Percentiles rank a stretch among this genome's conserved stretches.
These are phyloP conservation scores for Carabus problematicus DNA, from an alignment of 2,888 invertebrate species.

Conservation along the genomic window DNA sequence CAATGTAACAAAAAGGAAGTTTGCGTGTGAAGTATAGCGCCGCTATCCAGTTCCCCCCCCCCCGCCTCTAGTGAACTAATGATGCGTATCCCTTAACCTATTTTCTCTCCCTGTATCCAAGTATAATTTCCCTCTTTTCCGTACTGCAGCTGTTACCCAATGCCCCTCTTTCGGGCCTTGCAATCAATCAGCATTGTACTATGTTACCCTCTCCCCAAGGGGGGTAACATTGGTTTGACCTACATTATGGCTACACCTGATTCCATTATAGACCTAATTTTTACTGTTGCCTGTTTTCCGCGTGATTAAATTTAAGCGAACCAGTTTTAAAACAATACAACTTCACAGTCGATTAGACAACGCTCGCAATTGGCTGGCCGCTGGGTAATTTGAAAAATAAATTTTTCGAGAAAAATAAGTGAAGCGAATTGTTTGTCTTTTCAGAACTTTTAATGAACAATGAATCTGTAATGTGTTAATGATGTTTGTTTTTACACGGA, in stretches of 20 bases:
- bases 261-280: conserved; percentile 35
- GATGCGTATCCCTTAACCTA: conserved; percentile 23
- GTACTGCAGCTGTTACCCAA: neutral
- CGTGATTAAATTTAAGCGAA: conserved; percentile 32
- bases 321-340: conserved; percentile 31
- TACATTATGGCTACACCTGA: conserved; percentile 32
- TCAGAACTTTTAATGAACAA: too few species aligned
- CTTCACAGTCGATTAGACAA: conserved; percentile 19
- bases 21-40: conserved; percentile 4
- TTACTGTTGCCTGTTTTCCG: conserved; percentile 20
- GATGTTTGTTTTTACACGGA: too few species aligned
- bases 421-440: too few species aligned
- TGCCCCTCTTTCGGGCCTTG: too few species aligned
- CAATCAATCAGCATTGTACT: too few species aligned
- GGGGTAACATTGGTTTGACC: conserved; percentile 12
- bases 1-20: too few species aligned
- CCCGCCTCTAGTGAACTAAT: conserved; percentile 25
- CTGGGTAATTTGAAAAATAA: too few species aligned
- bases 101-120: conserved; percentile 5
- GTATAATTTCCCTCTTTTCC: neutral
- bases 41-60: neutral
- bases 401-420: too few species aligned
- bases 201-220: too few species aligned
- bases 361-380: conserved; percentile 1
- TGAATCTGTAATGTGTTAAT: too few species aligned